Conservation (phyloP, 2,113 vertebrate genomes). For the Irena cyanogastra region DNA sequence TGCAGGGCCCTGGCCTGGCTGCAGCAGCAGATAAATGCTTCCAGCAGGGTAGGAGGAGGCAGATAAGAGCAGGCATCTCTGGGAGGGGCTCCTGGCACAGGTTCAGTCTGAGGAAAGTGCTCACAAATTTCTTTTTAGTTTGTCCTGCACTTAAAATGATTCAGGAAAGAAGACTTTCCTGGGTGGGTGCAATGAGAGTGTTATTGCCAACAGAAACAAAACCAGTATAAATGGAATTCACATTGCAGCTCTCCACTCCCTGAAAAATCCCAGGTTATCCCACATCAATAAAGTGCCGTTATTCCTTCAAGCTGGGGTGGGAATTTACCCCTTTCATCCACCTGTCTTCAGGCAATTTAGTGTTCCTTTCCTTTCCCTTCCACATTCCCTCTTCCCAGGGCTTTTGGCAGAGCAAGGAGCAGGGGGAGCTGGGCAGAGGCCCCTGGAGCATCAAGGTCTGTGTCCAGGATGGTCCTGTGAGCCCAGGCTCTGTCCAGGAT, state of each 20-base stretch:
- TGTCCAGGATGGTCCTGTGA: background rate
- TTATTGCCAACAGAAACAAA: background rate
- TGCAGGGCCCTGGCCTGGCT: background rate
- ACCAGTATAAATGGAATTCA: background rate
- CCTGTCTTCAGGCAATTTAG: background rate
- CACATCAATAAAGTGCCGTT: slow-evolving; percentile 6
- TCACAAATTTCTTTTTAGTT: background rate
- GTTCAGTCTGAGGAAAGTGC: background rate
- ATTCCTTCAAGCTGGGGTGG: background rate
- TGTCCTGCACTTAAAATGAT: rapidly evolving
- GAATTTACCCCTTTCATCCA: background rate
- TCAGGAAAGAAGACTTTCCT: background rate
- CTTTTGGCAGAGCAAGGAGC: background rate
- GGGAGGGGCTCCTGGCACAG: background rate
- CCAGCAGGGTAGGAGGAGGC: background rate
- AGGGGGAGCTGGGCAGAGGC: background rate
- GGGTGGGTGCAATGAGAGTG: background rate
- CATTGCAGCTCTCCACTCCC: background rate
- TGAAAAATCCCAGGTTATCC: too few relatives aligned
- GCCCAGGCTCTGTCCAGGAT: too few relatives aligned
- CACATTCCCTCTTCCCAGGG: background rate
- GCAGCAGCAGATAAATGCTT: background rate
- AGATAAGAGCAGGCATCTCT: background rate
- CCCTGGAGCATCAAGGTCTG: background rate
- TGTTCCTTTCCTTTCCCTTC: slow-evolving; percentile 12